phyloP scores from a whole-genome alignment of 2,888 invertebrate species.

The Himalopsyche kuldschensis region DNA sequence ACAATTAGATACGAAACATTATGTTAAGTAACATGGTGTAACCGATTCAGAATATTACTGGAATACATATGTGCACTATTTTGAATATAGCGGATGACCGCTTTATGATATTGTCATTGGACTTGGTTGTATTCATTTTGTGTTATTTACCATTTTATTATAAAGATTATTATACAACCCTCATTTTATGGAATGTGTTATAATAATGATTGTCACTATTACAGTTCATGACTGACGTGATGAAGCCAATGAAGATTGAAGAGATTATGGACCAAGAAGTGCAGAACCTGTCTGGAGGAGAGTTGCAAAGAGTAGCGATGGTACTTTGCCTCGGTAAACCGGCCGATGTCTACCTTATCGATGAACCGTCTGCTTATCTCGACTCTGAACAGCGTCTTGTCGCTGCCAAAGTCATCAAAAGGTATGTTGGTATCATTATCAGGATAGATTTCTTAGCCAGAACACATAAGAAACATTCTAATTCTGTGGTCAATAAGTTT shows the following conservation, averaged over 20 bases:
- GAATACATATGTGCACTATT: too few relatives aligned
- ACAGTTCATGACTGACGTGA: constrained; percentile 96
- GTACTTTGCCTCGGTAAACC: constrained; percentile 97
- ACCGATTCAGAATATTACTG: too few relatives aligned
- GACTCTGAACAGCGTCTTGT: constrained; percentile 99
- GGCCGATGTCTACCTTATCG: constrained; percentile 97
- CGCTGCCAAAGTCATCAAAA: constrained; percentile 98
- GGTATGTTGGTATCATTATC: constrained; percentile 57
- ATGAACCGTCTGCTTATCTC: constrained; percentile 98
- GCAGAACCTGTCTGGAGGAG: constrained; percentile 98
- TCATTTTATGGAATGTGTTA: neutral
- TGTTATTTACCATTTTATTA: too few relatives aligned
- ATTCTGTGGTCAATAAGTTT: too few relatives aligned
- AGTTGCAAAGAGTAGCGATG: constrained; percentile 96
- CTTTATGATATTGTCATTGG: too few relatives aligned
- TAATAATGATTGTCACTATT: constrained; percentile 30
- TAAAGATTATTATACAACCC: too few relatives aligned
- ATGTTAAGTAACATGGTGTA: too few relatives aligned
- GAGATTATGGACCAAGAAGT: constrained; percentile 98
- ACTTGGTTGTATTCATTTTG: too few relatives aligned
- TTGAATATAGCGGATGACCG: too few relatives aligned
- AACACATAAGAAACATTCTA: too few relatives aligned
- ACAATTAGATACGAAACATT: too few relatives aligned
- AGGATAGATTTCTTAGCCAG: neutral
- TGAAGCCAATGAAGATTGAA: constrained; percentile 97